Base-by-base conservation (phyloP, 2,888 invertebrate species). In the Uropetala carovei region DNA sequence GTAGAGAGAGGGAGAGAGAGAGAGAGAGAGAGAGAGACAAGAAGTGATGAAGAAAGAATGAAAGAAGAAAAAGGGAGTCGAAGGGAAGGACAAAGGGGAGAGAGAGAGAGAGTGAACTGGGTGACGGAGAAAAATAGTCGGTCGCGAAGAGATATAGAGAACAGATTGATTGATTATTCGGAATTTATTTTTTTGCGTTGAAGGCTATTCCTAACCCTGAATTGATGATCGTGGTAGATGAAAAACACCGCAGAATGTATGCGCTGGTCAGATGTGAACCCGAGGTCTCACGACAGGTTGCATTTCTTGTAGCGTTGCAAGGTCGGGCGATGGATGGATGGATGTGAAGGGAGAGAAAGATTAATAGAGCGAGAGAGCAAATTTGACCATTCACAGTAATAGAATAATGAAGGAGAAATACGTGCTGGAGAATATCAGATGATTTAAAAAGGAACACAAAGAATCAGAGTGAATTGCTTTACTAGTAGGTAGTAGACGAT, bases 181-280 rank as follows among this genome's bases (percentile, higher is more conserved):
- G 57, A 43, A 83, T 57, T 57, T 11, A 83, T 16, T 83, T 83
- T 83, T 83, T 57, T 56, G n/a, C 43, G 83, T 83, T 83, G 83
- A 83, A 83, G 57, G 83, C 16, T 83, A 83, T 18, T 83, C 83
- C 56, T 43, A n/a, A 57, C 83, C 57, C 18, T 57, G 83, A 83
- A 83, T 83, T 83, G 83, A 83, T 83, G 83, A 83, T 83, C 83
- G 56, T 83, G 83, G 56, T 43, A 83, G 83, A 83, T 83, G 83
- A 83, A 83, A 83, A 83, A 57, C 83, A 83, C 83, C 57, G 57
- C 43, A 83, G 83, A 83, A 83, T 83, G 27, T 57, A 56, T 83
- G 56, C 83, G 83, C n/a, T 57, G 57, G 57, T 57, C 83, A n/a
- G n/a, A 57, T 18, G n/a, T n/a, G 57, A 57, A 4, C 83, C 83